Evolutionary conservation across 1,140 invertebrate genomes (phyloP).

Genomic region (Drosophila burlai): DNA sequence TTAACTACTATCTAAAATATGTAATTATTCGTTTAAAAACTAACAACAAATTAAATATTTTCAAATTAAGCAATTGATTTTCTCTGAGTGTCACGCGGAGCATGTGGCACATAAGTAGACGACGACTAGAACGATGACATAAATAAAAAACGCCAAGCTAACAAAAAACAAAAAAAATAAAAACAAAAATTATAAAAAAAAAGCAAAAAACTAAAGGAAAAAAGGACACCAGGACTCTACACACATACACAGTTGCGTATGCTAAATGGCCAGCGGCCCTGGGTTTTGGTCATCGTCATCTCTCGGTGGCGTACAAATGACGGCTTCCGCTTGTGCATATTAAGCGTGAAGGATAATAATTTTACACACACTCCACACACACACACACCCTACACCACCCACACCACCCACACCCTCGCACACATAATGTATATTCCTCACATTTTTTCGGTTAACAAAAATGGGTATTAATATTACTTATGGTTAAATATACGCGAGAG

Average conservation of each 20-base stretch:
- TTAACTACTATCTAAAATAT: neutral
- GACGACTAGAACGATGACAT: slow-evolving; percentile 63
- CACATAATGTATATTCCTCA: slow-evolving; percentile 58
- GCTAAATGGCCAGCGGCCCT: slow-evolving; percentile 79
- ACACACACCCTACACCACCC: neutral
- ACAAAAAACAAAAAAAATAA: slow-evolving; percentile 1
- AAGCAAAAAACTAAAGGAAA: slow-evolving; percentile 11
- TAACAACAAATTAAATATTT: neutral
- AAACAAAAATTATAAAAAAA: neutral
- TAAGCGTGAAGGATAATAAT: slow-evolving; percentile 84
- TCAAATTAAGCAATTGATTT: neutral
- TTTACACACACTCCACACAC: slow-evolving; percentile 57
- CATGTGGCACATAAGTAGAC: slow-evolving; percentile 78
- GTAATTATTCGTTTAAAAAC: neutral
- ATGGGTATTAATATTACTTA: slow-evolving; percentile 84
- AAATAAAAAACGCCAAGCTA: slow-evolving; percentile 61
- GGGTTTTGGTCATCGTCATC: slow-evolving; percentile 55
- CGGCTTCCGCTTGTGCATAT: slow-evolving; percentile 83
- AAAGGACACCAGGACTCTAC: slow-evolving; percentile 24
- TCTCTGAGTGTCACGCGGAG: slow-evolving; percentile 16
- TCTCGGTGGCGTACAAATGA: slow-evolving; percentile 78
- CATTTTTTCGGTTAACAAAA: slow-evolving; percentile 61
- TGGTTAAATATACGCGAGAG: slow-evolving; percentile 78
- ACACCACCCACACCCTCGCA: slow-evolving; percentile 6
- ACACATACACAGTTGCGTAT: slow-evolving; percentile 45